These are phyloP conservation scores for Aphrocallistes beatrix DNA, from an alignment of 37 sponge, comb jelly and placozoan genomes.

Conservation along the genomic window DNA sequence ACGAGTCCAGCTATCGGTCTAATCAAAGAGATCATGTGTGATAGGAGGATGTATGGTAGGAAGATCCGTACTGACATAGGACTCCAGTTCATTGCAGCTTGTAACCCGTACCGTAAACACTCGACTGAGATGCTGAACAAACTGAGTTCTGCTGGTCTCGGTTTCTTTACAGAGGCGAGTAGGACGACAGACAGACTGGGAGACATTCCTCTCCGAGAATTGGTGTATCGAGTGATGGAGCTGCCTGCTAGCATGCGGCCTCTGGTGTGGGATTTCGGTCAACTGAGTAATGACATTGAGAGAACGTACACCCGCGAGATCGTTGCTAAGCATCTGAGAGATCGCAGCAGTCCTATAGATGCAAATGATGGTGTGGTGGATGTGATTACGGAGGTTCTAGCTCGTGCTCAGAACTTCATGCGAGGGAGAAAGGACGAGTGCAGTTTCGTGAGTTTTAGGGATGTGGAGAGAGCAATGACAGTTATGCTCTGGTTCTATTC, in stretches of 20 bases:
- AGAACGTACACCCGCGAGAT: slow-evolving; percentile 31
- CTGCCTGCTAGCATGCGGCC: slow-evolving; percentile 46
- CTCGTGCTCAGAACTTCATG: slow-evolving; percentile 30
- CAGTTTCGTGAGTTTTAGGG: slow-evolving; percentile 56
- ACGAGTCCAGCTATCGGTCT: slow-evolving; percentile 84
- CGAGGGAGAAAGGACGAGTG: slow-evolving; percentile 39
- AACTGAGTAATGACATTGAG: slow-evolving; percentile 25
- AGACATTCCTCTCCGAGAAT: slow-evolving; percentile 43
- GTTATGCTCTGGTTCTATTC: not conserved
- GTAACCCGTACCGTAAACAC: slow-evolving; percentile 71
- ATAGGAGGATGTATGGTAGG: slow-evolving; percentile 60
- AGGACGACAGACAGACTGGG: slow-evolving; percentile 25
- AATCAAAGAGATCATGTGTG: slow-evolving; percentile 99
- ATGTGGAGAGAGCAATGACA: slow-evolving; percentile 44
- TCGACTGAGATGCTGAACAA: not conserved
- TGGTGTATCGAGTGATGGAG: slow-evolving; percentile 57
- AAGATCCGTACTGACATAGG: slow-evolving; percentile 43
- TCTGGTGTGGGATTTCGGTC: slow-evolving; percentile 61
- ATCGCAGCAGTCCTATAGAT: not conserved
- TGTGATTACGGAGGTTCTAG: slow-evolving; percentile 24
- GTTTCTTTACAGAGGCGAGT: not conserved
- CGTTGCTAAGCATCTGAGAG: slow-evolving; percentile 16
- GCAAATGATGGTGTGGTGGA: not conserved
- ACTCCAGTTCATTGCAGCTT: slow-evolving; percentile 86
- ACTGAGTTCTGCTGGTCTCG: slow-evolving; percentile 6